Conservation (phyloP, 2,888 invertebrate species). For the Agrochola litura region DNA sequence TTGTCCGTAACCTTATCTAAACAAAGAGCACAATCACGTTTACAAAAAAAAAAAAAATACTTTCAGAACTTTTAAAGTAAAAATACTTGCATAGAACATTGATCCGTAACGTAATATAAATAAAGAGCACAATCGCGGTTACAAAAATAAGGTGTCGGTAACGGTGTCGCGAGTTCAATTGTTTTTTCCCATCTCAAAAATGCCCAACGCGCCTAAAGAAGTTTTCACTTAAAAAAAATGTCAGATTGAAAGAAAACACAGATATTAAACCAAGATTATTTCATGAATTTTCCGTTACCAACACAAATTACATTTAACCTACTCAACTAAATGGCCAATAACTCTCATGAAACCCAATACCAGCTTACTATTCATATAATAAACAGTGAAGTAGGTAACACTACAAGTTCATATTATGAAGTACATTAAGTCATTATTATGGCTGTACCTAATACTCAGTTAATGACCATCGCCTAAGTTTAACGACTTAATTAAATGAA, state of each 20-base stretch:
- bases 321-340: not conserved
- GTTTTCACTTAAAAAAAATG: too few species aligned
- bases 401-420: slow-evolving; percentile 16
- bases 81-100: too few species aligned
- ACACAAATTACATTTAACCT: not conserved
- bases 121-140: too few species aligned
- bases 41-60: too few species aligned
- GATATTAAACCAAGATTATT: not conserved
- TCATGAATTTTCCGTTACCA: not conserved
- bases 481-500: slow-evolving; percentile 32
- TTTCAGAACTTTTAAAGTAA: too few species aligned
- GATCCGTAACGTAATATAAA: too few species aligned
- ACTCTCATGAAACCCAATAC: not conserved
- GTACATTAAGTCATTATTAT: slow-evolving; percentile 23
- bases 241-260: not conserved
- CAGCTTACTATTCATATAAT: not conserved
- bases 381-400: not conserved
- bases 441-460: not conserved
- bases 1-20: too few species aligned
- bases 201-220: too few species aligned
- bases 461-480: slow-evolving; percentile 9
- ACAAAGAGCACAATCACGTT: too few species aligned
- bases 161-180: too few species aligned
- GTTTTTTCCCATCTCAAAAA: too few species aligned
- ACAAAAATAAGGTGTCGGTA: too few species aligned